Base-by-base conservation (phyloP, 2,888 invertebrate genomes). In the Ephialtes manifestator region DNA sequence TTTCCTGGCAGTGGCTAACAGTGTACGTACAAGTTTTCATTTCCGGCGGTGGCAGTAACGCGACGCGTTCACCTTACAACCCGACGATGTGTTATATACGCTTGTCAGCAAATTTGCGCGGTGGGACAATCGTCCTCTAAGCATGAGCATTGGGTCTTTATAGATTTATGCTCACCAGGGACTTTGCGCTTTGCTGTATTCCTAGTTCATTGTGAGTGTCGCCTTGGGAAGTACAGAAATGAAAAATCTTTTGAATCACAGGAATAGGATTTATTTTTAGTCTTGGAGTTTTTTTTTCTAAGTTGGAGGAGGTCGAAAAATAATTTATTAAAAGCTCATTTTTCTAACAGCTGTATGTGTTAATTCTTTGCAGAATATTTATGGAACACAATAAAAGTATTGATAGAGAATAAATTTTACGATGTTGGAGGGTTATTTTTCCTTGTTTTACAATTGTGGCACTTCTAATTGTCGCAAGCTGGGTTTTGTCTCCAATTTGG, bases 1-100 rank as follows among this genome's bases (percentile, higher is more conserved):
- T 92, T 91, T 91, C 91, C 90, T 87, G 90, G 86, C 88, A 60
- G 55, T 71, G 71, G 75, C 84, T 81, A 83, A 86, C 87, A 28
- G 83, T 86, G 87, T 86, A 84, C 74, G 80, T 80, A 85, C 83
- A 84, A 83, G 68, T 78, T 82, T 83, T 81, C 80, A 72, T 84
- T 84, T 84, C 84, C 81, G 70, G 84, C 55, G 65, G 39, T 11
- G 55, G 24, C 31, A 46, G 79, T 75, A 83, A 80, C 55, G 70
- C 75, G 83, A 84, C 20, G 39, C 79, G 70, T 71, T 80, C 65
- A 75, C 83, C 75, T 84, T 80, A 80, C 83, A 68, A 70, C 46
- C 43, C 15, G 51, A 28, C 48, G 53, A 51, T 60, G 70, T 58
- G 39, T 78, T 55, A 53, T 53, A 74, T 65, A 39, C 39, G 68